phyloP scores from a whole-genome alignment of 2,888 invertebrate species.

The Helicoverpa assulta region DNA sequence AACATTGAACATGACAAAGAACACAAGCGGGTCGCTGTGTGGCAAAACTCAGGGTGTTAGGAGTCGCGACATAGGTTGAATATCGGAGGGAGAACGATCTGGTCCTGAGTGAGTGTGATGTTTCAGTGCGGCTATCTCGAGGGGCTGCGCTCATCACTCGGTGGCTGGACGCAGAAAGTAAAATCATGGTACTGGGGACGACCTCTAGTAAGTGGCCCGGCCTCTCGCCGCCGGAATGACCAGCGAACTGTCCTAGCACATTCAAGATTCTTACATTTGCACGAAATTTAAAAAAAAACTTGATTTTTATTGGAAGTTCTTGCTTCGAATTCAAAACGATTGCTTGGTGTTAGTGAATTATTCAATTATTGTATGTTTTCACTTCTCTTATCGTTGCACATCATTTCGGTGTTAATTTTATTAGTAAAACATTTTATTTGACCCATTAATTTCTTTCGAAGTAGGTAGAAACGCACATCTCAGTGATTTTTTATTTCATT shows the following conservation, averaged over 20 bases:
- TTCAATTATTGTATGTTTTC: conserved; percentile 81
- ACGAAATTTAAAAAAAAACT: conserved; percentile 79
- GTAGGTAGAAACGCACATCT: conserved; percentile 81
- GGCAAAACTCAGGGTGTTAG: conserved; percentile 57
- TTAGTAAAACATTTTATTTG: conserved; percentile 71
- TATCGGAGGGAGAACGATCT: conserved; percentile 72
- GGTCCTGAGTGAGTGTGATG: conserved; percentile 90
- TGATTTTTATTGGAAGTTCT: conserved; percentile 81
- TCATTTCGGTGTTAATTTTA: conserved; percentile 84
- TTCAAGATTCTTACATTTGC: conserved; percentile 87
- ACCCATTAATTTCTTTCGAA: conserved; percentile 71
- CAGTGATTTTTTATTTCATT: conserved; percentile 74
- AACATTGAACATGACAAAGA: conserved; percentile 76
- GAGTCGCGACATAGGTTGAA: conserved; percentile 58
- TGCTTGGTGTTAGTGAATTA: conserved; percentile 86
- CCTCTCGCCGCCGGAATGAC: conserved; percentile 82
- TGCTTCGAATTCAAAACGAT: conserved; percentile 84
- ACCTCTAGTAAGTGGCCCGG: conserved; percentile 97
- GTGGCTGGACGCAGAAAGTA: conserved; percentile 98
- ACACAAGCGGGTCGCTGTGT: conserved; percentile 68
- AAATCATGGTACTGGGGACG: conserved; percentile 99
- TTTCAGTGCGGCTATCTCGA: conserved; percentile 97
- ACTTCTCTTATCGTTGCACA: conserved; percentile 86
- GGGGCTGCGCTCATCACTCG: conserved; percentile 98
- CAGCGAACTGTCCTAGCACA: conserved; percentile 88